Evolutionary conservation across 1,140 invertebrate genomes (phyloP).

Genomic region (Pararge aegeria): DNA sequence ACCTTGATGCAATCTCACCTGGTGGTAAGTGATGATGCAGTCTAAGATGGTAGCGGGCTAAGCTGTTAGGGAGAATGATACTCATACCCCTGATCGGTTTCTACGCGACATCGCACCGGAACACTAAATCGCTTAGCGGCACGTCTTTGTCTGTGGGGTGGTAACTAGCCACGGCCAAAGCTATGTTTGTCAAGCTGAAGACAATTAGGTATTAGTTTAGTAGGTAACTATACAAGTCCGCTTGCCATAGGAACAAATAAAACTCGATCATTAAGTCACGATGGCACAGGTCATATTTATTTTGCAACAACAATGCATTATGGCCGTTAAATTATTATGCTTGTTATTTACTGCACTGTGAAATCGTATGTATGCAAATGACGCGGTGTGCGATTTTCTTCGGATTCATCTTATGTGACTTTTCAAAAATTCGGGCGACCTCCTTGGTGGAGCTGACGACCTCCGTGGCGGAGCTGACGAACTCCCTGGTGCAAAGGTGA

Average conservation of each 20-base stretch:
- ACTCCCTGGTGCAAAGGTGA: too few relatives aligned
- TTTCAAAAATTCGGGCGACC: constrained; percentile 45
- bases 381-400: constrained; percentile 44
- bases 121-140: too few relatives aligned
- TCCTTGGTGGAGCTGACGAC: constrained; percentile 4
- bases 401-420: constrained; percentile 45
- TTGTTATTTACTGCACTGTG: constrained; percentile 36
- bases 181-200: not conserved
- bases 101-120: too few relatives aligned
- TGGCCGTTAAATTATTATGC: not conserved
- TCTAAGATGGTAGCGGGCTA: too few relatives aligned
- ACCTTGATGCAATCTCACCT: too few relatives aligned
- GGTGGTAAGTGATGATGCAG: too few relatives aligned
- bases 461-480: too few relatives aligned
- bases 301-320: constrained; percentile 6
- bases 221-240: not conserved
- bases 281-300: not conserved
- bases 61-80: too few relatives aligned
- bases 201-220: not conserved
- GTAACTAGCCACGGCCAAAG: too few relatives aligned
- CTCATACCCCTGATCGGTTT: too few relatives aligned
- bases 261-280: not conserved
- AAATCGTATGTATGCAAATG: constrained; percentile 55
- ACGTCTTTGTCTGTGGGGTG: too few relatives aligned
- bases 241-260: not conserved